phyloP scores from a whole-genome alignment of 2,113 vertebrate species.

The Mormoops blainvillei region DNA sequence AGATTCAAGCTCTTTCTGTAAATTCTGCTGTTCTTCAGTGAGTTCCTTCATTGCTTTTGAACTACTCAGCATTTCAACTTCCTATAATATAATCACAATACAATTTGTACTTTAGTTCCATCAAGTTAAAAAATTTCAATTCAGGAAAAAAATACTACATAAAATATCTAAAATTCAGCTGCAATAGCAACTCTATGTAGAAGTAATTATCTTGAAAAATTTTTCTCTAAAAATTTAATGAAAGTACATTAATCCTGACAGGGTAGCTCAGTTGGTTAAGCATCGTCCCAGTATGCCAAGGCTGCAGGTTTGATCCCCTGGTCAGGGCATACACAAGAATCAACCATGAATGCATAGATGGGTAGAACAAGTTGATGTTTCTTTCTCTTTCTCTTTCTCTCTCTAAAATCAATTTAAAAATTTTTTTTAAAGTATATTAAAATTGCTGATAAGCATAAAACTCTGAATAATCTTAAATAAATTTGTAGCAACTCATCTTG shows the following conservation, averaged over 20 bases:
- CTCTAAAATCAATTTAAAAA: too few relatives aligned
- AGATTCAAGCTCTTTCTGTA: slow-evolving; percentile 93
- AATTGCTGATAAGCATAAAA: not conserved
- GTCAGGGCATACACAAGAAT: too few relatives aligned
- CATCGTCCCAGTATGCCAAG: too few relatives aligned
- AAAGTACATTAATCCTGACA: not conserved
- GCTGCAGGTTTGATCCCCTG: too few relatives aligned
- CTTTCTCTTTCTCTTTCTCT: too few relatives aligned
- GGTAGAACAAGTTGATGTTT: too few relatives aligned
- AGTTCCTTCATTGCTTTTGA: slow-evolving; percentile 91
- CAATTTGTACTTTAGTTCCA: slow-evolving; percentile 30
- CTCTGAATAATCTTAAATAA: not conserved
- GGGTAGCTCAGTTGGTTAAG: too few relatives aligned
- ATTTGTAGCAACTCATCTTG: not conserved
- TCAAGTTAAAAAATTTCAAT: not conserved
- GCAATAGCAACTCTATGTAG: not conserved
- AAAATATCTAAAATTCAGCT: slow-evolving; percentile 1
- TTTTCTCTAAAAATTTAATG: slow-evolving; percentile 4
- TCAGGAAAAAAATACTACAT: not conserved
- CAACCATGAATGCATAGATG: too few relatives aligned
- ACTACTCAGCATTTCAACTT: slow-evolving; percentile 87
- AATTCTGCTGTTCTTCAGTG: slow-evolving; percentile 91
- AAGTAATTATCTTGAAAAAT: not conserved
- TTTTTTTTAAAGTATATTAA: not conserved
- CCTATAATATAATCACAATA: slow-evolving; percentile 78